Evolutionary conservation across 2,888 invertebrate species (phyloP).

Genomic region (Keiferia lycopersicella): DNA sequence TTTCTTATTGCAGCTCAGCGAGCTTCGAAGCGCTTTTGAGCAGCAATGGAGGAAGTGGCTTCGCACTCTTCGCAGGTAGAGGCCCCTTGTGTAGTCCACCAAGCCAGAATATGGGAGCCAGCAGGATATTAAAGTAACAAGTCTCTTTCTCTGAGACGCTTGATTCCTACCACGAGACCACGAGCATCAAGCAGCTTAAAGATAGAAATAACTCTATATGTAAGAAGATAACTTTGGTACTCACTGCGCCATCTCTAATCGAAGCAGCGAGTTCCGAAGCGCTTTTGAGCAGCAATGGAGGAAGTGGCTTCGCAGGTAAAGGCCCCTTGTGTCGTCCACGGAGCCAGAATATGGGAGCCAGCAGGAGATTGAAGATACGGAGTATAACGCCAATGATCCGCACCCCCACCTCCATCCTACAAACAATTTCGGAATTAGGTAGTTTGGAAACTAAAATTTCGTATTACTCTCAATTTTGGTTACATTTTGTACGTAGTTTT

Average conservation of each 20-base stretch:
- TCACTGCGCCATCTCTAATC: constrained; percentile 82
- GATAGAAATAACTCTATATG: constrained; percentile 50
- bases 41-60: constrained; percentile 74
- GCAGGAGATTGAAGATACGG: constrained; percentile 59
- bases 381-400: constrained; percentile 65
- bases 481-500: too few species aligned
- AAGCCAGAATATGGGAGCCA: too few species aligned
- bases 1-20: constrained; percentile 81
- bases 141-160: too few species aligned
- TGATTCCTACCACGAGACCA: too few species aligned
- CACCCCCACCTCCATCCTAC: constrained; percentile 74
- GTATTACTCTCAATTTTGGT: too few species aligned
- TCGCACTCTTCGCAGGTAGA: constrained; percentile 60
- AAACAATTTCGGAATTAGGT: neutral
- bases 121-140: too few species aligned
- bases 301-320: constrained; percentile 63
- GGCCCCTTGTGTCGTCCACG: constrained; percentile 44
- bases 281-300: constrained; percentile 76
- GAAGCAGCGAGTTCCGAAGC: constrained; percentile 81
- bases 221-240: neutral
- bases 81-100: constrained; percentile 41
- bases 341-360: constrained; percentile 67
- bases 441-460: too few species aligned
- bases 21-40: constrained; percentile 80
- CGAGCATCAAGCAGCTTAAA: too few species aligned